Evolutionary conservation across 1,140 invertebrate species (phyloP), one percentile per base, ranked within the genome.

Genomic region (Drosophila mayri): DNA sequence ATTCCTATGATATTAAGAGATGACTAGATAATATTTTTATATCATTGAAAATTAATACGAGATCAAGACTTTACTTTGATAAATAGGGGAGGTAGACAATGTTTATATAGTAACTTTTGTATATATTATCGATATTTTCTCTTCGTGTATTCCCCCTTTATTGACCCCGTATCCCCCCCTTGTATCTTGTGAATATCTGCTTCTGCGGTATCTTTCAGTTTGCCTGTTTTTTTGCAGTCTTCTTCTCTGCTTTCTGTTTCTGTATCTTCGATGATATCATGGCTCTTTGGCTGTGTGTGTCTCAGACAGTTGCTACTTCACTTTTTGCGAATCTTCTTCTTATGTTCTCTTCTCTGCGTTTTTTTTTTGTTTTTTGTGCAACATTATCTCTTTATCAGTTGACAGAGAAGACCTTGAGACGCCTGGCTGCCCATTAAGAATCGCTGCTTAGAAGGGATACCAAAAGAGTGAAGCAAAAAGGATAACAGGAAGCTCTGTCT

Each of bases 321-420:
- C 52, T 67, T 65, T 63, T 57, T 50, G 18, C 44, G 18, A 43
- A 40, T 20, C 16, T 66, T 41, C 40, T 32, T 63, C 41, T 62
- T 81, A 49, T 61, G 35, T 49, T 58, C 40, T 58, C 35, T 82
- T 46, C 50, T 20, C 28, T 58, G 49, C 40, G 43, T 32, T 68
- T 70, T 79, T 60, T 22, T 22, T 25, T 25, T 25, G 25, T 25
- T 25, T 25, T 61, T 54, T 50, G 35, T 55, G 81, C 57, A 58
- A 60, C 64, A 87, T 87, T 88, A 87, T 80, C 84, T 84, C 67
- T 80, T 87, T 87, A 87, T 88, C 84, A 90, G 76, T 87, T 80
- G 80, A 83, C 80, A 84, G 84, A 50, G 35, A 79, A 80, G 84
- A 88, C 84, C 80, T 87, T 75, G 80, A 80, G 65, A 77, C 74